Conservation (phyloP, 2,113 vertebrate species). For the Atherinomorus stipes region DNA sequence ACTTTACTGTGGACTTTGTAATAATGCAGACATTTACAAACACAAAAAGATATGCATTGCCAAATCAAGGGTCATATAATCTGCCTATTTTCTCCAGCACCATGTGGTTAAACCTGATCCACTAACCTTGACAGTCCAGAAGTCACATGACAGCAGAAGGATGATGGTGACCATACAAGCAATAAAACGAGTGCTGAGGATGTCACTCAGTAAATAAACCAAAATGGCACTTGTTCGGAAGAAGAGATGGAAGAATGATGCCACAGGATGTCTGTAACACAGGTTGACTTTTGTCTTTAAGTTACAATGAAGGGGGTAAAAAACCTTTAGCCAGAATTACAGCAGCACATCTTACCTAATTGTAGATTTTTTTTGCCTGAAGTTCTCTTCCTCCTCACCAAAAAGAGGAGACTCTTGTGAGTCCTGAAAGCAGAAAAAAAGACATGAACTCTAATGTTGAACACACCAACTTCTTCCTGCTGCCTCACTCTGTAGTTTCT, state of each 20-base stretch:
- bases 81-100: neutral
- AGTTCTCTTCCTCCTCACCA: constrained; percentile 88
- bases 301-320: neutral
- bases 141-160: constrained; percentile 94
- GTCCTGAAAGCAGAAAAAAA: constrained; percentile 76
- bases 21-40: no score
- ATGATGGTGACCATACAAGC: constrained; percentile 94
- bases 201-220: constrained; percentile 91
- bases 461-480: neutral
- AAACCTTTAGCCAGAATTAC: neutral
- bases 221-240: constrained; percentile 91
- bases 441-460: neutral
- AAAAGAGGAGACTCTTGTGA: constrained; percentile 91
- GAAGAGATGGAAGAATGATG: constrained; percentile 94
- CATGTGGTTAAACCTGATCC: neutral
- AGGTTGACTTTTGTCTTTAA: constrained; percentile 15
- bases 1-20: neutral
- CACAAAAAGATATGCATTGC: neutral
- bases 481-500: neutral
- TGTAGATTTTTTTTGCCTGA: constrained; percentile 77
- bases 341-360: constrained; percentile 81
- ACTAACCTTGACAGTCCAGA: constrained; percentile 94
- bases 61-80: neutral
- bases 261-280: constrained; percentile 89
- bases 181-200: constrained; percentile 89